Evolutionary conservation across 2,888 invertebrate species (phyloP).

Genomic region (Netelia inedita): DNA sequence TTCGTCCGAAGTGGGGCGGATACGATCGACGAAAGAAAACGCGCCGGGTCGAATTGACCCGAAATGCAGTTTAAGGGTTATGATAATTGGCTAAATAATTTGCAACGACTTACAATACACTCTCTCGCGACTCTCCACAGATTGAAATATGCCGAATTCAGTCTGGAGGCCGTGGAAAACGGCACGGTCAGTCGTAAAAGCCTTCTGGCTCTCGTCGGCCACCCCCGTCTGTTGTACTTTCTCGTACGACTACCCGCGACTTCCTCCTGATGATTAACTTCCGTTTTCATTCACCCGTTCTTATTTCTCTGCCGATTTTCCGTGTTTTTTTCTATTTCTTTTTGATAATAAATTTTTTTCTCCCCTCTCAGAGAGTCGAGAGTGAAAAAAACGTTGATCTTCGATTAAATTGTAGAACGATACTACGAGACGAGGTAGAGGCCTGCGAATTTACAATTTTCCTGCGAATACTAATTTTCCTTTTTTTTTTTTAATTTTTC

Average conservation of each 20-base stretch:
- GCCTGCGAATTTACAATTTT: background rate
- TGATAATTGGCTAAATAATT: background rate
- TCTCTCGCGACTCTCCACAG: constrained; percentile 86
- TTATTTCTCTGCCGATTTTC: background rate
- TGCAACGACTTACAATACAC: constrained; percentile 84
- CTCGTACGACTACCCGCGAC: constrained; percentile 21
- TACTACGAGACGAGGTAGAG: background rate
- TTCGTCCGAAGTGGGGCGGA: too few relatives aligned
- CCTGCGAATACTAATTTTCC: too few relatives aligned
- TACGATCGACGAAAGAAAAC: too few relatives aligned
- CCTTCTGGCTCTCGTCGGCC: constrained; percentile 45
- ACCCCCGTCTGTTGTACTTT: constrained; percentile 37
- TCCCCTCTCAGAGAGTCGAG: background rate
- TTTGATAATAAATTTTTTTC: background rate
- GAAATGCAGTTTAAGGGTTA: too few relatives aligned
- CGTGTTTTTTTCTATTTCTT: constrained; percentile 1
- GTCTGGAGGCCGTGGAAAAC: constrained; percentile 76
- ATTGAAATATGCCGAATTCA: constrained; percentile 83
- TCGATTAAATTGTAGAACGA: background rate
- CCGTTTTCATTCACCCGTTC: constrained; percentile 52
- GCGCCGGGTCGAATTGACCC: too few relatives aligned
- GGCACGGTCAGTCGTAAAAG: constrained; percentile 61
- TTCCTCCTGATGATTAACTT: constrained; percentile 55
- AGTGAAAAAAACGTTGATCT: constrained; percentile 1
- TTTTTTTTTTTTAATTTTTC: too few relatives aligned